Evolutionary conservation across 2,113 vertebrate genomes (phyloP), one percentile per base, ranked within the genome.

Genomic region (Microtus pennsylvanicus): DNA sequence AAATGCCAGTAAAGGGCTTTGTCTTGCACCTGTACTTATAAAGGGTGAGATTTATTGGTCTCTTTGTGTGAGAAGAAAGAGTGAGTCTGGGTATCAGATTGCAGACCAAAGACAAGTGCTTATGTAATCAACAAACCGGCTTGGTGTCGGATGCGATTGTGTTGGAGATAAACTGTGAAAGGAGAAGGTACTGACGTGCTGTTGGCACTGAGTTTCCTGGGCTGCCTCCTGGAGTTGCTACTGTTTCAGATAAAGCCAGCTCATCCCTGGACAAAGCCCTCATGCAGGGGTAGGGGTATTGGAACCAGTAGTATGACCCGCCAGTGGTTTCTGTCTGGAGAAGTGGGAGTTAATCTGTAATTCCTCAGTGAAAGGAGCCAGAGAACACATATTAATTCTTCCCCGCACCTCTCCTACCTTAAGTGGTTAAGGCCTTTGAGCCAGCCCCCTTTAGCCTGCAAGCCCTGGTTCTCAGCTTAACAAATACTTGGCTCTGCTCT

Each of bases 31-130:
- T 98, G 98, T 98, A 33, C 95, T 98, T 98, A 97, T 76, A 97
- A 98, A 98, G 97, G 97, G 95, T 98, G 95, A 98, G 98, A 98
- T 99, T 99, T 99, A 99, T 99, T 98, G 97, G 97, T 98, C 96
- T 98, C 98, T 99, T 99, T 98, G 98, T 98, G 97, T 98, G 93
- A 98, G 97, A 96, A 98, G 98, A 98, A 98, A 98, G 98, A 98
- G 98, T 96, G 91, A 97, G 90, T 95, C 96, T 97, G 98, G 98
- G 99, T 98, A 99, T 99, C 98, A 98, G 98, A 98, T 98, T 97
- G 98, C 98, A 98, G 97, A 97, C 97, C 96, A 98, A 97, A 98
- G 98, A 98, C 97, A 97, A 98, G 98, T 98, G 98, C 98, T 98
- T 98, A 98, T 98, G 98, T 98, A 98, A 98, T 99, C 98, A 98